Evolutionary conservation across 2,113 vertebrate species (phyloP).

Genomic region (Barnardius zonarius): DNA sequence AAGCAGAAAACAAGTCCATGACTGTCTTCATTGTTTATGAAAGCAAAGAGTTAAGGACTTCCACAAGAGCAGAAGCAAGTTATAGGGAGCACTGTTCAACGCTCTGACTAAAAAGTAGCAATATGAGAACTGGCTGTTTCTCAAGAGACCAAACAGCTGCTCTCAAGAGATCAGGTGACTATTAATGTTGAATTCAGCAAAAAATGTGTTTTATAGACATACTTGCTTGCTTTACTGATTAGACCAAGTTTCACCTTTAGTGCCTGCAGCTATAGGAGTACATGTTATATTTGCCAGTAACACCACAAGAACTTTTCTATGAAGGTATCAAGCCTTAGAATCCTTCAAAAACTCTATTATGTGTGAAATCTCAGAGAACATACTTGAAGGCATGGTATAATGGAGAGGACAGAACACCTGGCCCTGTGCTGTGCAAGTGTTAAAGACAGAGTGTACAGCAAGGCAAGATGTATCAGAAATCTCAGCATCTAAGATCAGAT

Average conservation of each 20-base stretch:
- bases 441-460: neutral
- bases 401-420: neutral
- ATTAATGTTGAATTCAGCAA: neutral
- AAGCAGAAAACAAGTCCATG: neutral
- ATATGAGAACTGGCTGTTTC: neutral
- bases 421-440: neutral
- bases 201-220: neutral
- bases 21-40: neutral
- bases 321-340: neutral
- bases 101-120: neutral
- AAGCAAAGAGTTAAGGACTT: neutral
- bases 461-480: neutral
- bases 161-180: neutral
- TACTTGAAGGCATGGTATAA: neutral
- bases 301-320: neutral
- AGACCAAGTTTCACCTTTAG: neutral
- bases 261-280: neutral
- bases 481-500: neutral
- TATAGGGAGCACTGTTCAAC: neutral
- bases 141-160: neutral
- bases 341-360: neutral
- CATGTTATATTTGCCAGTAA: neutral
- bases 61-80: neutral
- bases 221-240: neutral
- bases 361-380: neutral